Evolutionary conservation across 1,140 invertebrate species (phyloP), one percentile per base, ranked within the genome.

Genomic region (Macrosteles quadrilineatus): DNA sequence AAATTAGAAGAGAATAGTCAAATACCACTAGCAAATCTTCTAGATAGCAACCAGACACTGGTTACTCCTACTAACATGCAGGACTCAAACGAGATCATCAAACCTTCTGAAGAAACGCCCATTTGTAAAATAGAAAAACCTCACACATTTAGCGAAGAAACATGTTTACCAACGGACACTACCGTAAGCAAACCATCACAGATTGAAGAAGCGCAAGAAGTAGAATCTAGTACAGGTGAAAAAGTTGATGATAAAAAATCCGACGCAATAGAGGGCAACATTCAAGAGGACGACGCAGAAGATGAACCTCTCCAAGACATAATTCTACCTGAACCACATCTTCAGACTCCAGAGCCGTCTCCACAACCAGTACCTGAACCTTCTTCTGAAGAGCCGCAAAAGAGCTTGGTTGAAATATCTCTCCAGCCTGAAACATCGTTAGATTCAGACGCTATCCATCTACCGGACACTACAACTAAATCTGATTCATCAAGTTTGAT

Each of bases 361-460:
- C 55, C 55, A 2, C 55, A 59, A 30, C 55, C 55, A 21, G 55
- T 59, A 11, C 55, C 55, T 27, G 55, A 59, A 59, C 55, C 21
- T 27, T 59, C 55, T 21, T 27, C 25, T 2, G 23, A 2, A 21
- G 55, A 59, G 55, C 55, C 55, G 11, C 21, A 59, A 59, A 59
- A 23, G 25, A 59, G 21, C n/a, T 23, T 59, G 12, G 23, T 23
- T 27, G 27, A 59, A 25, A 59, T 59, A 21, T 59, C 55, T 6
- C 27, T 59, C 12, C 55, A 27, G n/a, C 55, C 55, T 29, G 55
- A 59, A 2, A 59, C 55, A 29, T 59, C 55, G 4, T 29, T 59
- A 27, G 55, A 59, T 30, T 59, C 55, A 27, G 55, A 59, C n/a
- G 27, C 55, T 14, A 59, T 59, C 6, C 55, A 59, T 59, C 55